Base-by-base conservation (phyloP, 2,113 vertebrate genomes). In the Amazona vittata region DNA sequence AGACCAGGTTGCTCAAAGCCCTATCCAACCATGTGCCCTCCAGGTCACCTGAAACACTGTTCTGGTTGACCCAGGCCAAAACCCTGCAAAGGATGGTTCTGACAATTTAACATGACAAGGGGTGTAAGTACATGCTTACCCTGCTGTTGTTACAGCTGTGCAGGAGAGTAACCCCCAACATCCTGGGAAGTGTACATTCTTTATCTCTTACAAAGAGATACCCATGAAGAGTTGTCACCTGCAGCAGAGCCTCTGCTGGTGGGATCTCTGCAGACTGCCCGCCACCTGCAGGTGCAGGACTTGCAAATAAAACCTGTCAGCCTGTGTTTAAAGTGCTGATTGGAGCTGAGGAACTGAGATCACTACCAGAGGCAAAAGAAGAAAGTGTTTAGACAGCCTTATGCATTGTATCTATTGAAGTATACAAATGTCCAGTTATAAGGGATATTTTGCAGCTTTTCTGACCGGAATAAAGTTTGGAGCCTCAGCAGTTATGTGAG, bases 111-210 rank as follows among this genome's bases (percentile, higher is more conserved):
- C 0, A 0, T 55, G 78, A 25, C 12, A 50, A 74, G 25, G 10
- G 20, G 22, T 70, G 5, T 18, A 2, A 33, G 17, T 33, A 35
- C 63, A 41, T 49, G 28, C 39, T 70, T 41, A 22, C 21, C 11
- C 15, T 68, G 5, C 28, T 33, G 0, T 46, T 77, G 5, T 5
- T 83, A 12, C 0, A 83, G n/a, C 44, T 80, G 19, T 60, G 53
- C 73, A 89, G 68, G 33, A 20, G 19, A 55, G 47, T 68, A 69
- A 39, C 33, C 13, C n/a, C 31, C 47, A 47, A 4, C 11, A 4
- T 65, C 35, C 11, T 46, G 9, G 15, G 59, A 83, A 17, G 8
- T 35, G 63, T 46, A 5, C 0, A 0, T 69, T 28, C 1, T 9
- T 69, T 50, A 73, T 43, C 29, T 91, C 29, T 83, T 69, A 22